phyloP scores from a whole-genome alignment of 2,797 vertebrate genomes.

The Botia kubotai region DNA sequence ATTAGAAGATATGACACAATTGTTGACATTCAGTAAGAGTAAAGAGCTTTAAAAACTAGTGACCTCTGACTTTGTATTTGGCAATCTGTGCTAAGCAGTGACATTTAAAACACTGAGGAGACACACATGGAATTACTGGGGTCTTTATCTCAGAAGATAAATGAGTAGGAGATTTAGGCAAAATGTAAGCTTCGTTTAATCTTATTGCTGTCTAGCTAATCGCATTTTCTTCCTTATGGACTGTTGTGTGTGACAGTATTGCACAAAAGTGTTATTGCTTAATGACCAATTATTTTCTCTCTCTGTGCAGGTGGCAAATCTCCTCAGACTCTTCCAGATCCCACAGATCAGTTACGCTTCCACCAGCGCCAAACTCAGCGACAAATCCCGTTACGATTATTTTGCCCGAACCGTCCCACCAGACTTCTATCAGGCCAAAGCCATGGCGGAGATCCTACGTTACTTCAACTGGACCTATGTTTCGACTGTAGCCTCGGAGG shows the following conservation, averaged over 20 bases:
- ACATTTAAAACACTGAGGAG: too few species aligned
- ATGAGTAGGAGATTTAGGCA: too few species aligned
- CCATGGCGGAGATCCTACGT: conserved; percentile 95
- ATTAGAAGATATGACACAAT: too few species aligned
- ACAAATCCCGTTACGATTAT: conserved; percentile 97
- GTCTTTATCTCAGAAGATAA: too few species aligned
- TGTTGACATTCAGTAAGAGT: too few species aligned
- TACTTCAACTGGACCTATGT: conserved; percentile 99
- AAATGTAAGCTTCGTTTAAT: too few species aligned
- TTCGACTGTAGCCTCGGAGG: conserved; percentile 96
- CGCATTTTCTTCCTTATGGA: background rate
- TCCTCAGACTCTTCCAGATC: conserved; percentile 96
- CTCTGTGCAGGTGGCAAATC: conserved; percentile 90
- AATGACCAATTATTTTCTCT: background rate
- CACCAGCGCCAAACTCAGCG: conserved; percentile 97
- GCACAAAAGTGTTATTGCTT: background rate
- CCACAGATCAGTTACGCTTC: conserved; percentile 99
- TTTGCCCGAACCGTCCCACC: conserved; percentile 96
- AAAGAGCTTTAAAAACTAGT: too few species aligned
- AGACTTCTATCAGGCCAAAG: conserved; percentile 98
- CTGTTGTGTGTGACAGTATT: background rate
- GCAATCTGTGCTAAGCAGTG: too few species aligned
- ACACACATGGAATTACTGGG: too few species aligned
- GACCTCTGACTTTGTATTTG: too few species aligned
- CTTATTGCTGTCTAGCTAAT: background rate